Evolutionary conservation across 2,113 vertebrate species (phyloP).

Genomic region (Todiramphus chloris): DNA sequence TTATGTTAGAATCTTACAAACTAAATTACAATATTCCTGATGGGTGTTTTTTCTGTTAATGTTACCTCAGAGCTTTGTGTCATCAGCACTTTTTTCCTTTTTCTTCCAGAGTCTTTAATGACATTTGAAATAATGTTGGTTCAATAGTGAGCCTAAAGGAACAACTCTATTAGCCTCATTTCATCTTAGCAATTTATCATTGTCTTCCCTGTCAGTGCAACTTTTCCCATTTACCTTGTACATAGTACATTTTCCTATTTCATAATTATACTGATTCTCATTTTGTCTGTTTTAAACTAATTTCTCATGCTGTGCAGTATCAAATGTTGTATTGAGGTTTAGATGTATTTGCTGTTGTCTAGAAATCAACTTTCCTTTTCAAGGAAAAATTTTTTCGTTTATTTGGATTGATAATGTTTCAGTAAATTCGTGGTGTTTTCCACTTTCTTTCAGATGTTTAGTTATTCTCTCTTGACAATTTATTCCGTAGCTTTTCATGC

Average conservation of each 20-base stretch:
- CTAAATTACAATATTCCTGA: background rate
- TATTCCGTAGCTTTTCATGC: background rate
- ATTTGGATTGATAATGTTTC: background rate
- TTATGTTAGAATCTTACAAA: background rate
- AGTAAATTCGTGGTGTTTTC: background rate
- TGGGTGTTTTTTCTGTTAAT: background rate
- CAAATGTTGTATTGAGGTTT: background rate
- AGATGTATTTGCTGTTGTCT: background rate
- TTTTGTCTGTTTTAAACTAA: background rate
- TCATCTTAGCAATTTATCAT: background rate
- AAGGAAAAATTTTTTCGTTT: background rate
- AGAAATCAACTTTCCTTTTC: background rate
- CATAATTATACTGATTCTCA: background rate
- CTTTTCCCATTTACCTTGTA: background rate
- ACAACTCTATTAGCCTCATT: background rate
- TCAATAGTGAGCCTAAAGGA: background rate
- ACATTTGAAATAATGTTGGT: background rate
- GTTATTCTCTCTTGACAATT: background rate
- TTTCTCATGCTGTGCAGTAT: background rate
- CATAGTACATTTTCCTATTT: background rate
- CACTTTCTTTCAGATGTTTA: background rate
- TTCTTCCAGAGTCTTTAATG: background rate
- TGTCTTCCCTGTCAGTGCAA: background rate
- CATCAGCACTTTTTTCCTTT: background rate
- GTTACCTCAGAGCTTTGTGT: background rate